These are phyloP conservation scores for Onychostruthus taczanowskii DNA, from an alignment of 2,113 vertebrate genomes.

Conservation along the genomic window DNA sequence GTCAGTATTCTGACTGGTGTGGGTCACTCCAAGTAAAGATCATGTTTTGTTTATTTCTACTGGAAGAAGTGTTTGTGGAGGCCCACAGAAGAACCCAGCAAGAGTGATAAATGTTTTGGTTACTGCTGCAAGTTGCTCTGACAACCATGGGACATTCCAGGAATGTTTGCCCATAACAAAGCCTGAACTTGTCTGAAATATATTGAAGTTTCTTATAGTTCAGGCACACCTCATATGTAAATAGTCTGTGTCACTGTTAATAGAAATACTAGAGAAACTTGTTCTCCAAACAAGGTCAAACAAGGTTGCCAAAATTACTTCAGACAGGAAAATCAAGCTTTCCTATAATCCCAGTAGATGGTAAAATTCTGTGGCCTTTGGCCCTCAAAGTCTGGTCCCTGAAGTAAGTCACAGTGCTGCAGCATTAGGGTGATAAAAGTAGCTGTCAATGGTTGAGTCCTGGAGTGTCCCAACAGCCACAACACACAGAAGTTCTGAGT, in stretches of 20 bases:
- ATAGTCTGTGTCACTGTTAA: background rate
- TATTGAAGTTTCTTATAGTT: constrained; percentile 4
- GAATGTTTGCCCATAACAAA: constrained; percentile 1
- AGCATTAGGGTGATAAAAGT: background rate
- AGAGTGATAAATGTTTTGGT: constrained; percentile 1
- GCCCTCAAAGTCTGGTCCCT: background rate
- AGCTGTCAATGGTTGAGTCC: background rate
- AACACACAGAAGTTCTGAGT: background rate
- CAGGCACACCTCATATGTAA: constrained; percentile 27
- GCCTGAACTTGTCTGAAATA: constrained; percentile 32
- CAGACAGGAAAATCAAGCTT: background rate
- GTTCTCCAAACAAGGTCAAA: background rate
- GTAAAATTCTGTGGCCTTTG: background rate
- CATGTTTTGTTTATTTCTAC: background rate
- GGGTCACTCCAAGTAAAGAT: background rate
- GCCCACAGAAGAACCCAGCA: background rate
- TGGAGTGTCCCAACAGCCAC: background rate
- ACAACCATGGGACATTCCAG: background rate
- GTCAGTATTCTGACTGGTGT: background rate
- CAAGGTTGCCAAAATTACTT: background rate
- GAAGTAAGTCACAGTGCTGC: background rate
- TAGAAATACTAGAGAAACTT: background rate
- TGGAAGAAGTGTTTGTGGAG: background rate
- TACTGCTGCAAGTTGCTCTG: background rate
- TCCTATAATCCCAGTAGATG: background rate